A percentile compares a stretch with the other conserved stretches of the same genome.
phyloP scores from a whole-genome alignment of 2,113 vertebrate species.

The Sebastes fasciatus region DNA sequence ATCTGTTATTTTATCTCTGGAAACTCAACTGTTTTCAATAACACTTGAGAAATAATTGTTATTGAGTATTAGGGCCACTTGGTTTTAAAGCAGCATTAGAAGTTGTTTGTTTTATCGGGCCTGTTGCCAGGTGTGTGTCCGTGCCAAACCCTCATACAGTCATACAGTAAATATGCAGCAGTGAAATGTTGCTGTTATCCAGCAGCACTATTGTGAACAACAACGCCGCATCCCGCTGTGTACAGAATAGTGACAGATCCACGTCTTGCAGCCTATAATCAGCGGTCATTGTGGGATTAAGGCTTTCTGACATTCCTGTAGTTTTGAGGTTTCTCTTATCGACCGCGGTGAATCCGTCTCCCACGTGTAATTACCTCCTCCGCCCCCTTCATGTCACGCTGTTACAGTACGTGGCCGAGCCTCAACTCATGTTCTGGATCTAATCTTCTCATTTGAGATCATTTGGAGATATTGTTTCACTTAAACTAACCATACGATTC shows the following conservation, averaged over 20 bases:
- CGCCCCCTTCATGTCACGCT: neutral
- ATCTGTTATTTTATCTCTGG: conserved; percentile 44
- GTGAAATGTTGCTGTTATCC: neutral
- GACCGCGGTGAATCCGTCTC: conserved; percentile 16
- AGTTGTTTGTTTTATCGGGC: conserved; percentile 47
- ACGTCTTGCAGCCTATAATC: conserved; percentile 39
- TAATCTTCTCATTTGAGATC: conserved; percentile 41
- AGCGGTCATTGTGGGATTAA: conserved; percentile 38
- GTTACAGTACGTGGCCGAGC: conserved; percentile 13
- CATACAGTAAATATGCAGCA: neutral
- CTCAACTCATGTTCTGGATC: conserved; percentile 41
- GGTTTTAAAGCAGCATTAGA: conserved; percentile 10
- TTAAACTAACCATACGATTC: conserved; percentile 7
- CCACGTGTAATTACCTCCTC: conserved; percentile 26
- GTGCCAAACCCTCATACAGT: conserved; percentile 3
- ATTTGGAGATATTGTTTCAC: conserved; percentile 38
- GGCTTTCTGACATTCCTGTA: conserved; percentile 53
- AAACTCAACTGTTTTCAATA: conserved; percentile 50
- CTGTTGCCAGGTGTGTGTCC: conserved; percentile 16
- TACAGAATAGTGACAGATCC: neutral
- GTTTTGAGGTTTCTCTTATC: conserved; percentile 56
- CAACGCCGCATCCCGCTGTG: neutral
- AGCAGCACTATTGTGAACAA: neutral
- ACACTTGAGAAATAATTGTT: conserved; percentile 23
- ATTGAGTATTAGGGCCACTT: conserved; percentile 39